Conservation (phyloP, 2,113 vertebrate species). For the Holacanthus passer region DNA sequence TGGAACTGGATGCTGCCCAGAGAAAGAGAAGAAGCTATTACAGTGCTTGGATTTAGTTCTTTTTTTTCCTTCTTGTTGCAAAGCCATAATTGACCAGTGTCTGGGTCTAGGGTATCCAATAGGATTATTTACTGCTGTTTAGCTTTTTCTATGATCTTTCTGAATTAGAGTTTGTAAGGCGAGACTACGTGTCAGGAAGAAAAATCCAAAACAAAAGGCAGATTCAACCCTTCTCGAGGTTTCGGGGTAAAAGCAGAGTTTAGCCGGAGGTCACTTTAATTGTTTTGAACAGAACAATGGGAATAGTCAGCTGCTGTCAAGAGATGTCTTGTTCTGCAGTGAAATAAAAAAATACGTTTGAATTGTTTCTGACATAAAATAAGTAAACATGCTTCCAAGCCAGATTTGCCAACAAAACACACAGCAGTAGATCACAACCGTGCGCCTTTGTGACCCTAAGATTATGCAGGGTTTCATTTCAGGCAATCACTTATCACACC, state of each 20-base stretch:
- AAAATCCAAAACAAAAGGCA: constrained; percentile 56
- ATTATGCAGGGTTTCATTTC: constrained; percentile 33
- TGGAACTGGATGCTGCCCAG: constrained; percentile 66
- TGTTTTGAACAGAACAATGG: constrained; percentile 60
- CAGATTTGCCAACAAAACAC: constrained; percentile 36
- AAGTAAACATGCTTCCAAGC: constrained; percentile 42
- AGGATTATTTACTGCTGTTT: constrained; percentile 65
- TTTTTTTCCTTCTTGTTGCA: constrained; percentile 55
- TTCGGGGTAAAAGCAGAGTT: constrained; percentile 59
- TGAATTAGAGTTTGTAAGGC: constrained; percentile 58
- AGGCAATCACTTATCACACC: constrained; percentile 22
- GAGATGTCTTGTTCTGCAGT: constrained; percentile 60
- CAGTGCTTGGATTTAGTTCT: constrained; percentile 52
- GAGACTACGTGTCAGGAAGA: constrained; percentile 49
- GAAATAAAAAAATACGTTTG: constrained; percentile 41
- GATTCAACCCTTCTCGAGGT: constrained; percentile 39
- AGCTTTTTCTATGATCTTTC: constrained; percentile 57
- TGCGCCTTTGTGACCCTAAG: background rate
- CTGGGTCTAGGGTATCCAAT: constrained; percentile 61
- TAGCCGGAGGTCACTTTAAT: constrained; percentile 51
- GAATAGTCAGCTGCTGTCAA: constrained; percentile 57
- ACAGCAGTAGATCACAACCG: constrained; percentile 3
- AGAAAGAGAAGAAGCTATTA: constrained; percentile 58
- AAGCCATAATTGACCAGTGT: constrained; percentile 71
- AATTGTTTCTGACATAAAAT: constrained; percentile 49